A percentile compares a stretch with the other conserved stretches of the same genome.
These are phyloP conservation scores for Holothuria glaberrima DNA, from an alignment of 35 echinoderm and acorn worm species.

Conservation along the genomic window DNA sequence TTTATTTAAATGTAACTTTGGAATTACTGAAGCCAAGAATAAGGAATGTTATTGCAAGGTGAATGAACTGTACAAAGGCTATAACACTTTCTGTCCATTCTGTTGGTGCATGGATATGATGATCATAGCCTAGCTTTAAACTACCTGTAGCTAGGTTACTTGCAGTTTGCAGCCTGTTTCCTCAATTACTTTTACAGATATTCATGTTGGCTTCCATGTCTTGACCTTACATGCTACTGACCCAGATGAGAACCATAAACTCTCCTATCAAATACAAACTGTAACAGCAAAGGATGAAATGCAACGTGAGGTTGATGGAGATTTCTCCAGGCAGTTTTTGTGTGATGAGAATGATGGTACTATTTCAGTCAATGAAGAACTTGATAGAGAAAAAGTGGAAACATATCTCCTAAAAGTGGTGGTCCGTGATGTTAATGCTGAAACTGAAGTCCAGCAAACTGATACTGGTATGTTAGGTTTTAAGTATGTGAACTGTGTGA, in stretches of 20 bases:
- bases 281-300: neutral
- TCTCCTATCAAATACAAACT: neutral
- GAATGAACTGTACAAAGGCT: too few species aligned
- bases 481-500: too few species aligned
- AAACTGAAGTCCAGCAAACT: neutral
- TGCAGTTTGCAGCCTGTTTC: too few species aligned
- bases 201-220: too few species aligned
- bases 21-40: too few species aligned
- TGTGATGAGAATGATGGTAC: neutral
- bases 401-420: neutral
- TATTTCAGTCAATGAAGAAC: neutral
- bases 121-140: too few species aligned
- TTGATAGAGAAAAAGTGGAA: slow-evolving; percentile 4
- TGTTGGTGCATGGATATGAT: too few species aligned
- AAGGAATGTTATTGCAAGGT: too few species aligned
- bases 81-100: too few species aligned
- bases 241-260: neutral
- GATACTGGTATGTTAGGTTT: neutral
- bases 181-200: too few species aligned
- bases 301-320: neutral
- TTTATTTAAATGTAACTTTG: too few species aligned
- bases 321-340: neutral
- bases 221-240: neutral
- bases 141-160: too few species aligned
- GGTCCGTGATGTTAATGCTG: neutral